Evolutionary conservation across 2,113 vertebrate species (phyloP).

Genomic region (Dicentrarchus labrax): DNA sequence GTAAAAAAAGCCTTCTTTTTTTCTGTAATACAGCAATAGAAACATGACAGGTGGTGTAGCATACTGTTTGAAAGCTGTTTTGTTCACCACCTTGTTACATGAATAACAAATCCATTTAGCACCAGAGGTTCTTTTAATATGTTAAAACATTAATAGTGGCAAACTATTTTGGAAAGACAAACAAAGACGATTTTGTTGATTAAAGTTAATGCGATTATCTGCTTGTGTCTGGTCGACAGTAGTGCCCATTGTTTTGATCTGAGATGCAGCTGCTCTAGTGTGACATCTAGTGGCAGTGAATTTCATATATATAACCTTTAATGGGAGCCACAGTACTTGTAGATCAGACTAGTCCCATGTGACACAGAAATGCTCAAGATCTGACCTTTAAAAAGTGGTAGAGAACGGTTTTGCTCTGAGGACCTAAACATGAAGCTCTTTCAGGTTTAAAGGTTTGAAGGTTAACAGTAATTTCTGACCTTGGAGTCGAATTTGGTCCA

Average conservation of each 20-base stretch:
- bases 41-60: neutral
- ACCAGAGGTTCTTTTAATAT: too few relatives aligned
- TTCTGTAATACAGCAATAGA: neutral
- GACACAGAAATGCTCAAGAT: neutral
- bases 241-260: too few relatives aligned
- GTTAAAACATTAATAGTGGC: too few relatives aligned
- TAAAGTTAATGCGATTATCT: too few relatives aligned
- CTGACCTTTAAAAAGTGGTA: neutral
- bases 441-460: neutral
- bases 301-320: neutral
- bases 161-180: too few relatives aligned
- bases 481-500: constrained; percentile 87
- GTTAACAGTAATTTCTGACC: constrained; percentile 81
- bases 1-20: neutral
- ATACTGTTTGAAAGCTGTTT: neutral
- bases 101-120: too few relatives aligned
- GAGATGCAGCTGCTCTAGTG: too few relatives aligned
- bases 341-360: neutral
- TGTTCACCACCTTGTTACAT: too few relatives aligned
- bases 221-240: too few relatives aligned
- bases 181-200: too few relatives aligned
- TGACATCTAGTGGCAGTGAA: too few relatives aligned
- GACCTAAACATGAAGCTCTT: neutral
- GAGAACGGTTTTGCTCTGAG: neutral
- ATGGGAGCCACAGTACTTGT: neutral